Evolutionary conservation across 2,888 invertebrate genomes (phyloP).

Genomic region (Drosophila hamatofila): DNA sequence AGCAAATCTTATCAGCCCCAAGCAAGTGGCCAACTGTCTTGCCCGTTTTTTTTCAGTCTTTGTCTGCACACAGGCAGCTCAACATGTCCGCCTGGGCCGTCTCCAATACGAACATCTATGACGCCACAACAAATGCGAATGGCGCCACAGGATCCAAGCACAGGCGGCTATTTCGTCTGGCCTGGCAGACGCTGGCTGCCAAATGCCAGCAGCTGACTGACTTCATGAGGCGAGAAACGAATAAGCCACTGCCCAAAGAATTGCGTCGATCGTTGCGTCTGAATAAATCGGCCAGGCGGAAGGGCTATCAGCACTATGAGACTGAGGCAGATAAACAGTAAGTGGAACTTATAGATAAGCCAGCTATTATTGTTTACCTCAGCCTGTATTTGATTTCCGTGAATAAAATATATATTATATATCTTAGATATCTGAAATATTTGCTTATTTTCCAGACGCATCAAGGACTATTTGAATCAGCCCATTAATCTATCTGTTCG

Average conservation of each 20-base stretch:
- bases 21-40: slow-evolving; percentile 20
- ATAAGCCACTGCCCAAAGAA: slow-evolving; percentile 79
- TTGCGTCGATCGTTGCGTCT: slow-evolving; percentile 76
- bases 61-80: slow-evolving; percentile 31
- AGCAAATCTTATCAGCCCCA: slow-evolving; percentile 49
- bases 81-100: slow-evolving; percentile 69
- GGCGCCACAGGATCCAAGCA: slow-evolving; percentile 25
- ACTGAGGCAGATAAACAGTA: slow-evolving; percentile 80
- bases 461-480: slow-evolving; percentile 50
- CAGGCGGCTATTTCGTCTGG: slow-evolving; percentile 57
- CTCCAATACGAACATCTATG: slow-evolving; percentile 55
- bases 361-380: slow-evolving; percentile 33
- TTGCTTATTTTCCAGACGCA: slow-evolving; percentile 36
- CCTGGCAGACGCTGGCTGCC: slow-evolving; percentile 72
- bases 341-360: slow-evolving; percentile 58
- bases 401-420: not conserved
- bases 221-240: slow-evolving; percentile 64
- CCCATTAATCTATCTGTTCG: slow-evolving; percentile 67
- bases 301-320: slow-evolving; percentile 75
- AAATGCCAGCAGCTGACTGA: slow-evolving; percentile 70
- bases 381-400: not conserved
- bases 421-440: not conserved
- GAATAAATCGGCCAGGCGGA: slow-evolving; percentile 77
- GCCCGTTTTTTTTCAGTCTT: slow-evolving; percentile 51
- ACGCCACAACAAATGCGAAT: slow-evolving; percentile 19